Conservation (phyloP, 30 jellyfish, hydroid and myxozoan genomes). For the Aurelia sp. region DNA sequence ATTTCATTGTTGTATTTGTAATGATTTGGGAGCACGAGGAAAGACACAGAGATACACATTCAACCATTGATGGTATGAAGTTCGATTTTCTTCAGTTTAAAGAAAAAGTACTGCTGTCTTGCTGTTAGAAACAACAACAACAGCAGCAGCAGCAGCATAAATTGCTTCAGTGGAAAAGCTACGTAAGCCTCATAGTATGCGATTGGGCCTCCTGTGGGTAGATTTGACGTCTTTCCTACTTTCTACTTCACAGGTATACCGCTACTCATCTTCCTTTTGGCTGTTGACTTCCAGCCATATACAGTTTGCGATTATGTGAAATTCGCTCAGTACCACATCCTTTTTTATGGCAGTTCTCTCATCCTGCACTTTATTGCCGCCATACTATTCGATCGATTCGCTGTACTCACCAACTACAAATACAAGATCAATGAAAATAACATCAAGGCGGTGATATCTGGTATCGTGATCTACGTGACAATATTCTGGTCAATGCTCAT, state of each 20-base stretch:
- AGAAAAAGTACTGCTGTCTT: too few species aligned
- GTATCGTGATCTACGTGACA: not conserved
- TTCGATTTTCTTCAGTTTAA: too few species aligned
- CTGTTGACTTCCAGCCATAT: not conserved
- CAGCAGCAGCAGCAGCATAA: too few species aligned
- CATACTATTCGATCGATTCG: slow-evolving; percentile 7
- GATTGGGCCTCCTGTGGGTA: too few species aligned
- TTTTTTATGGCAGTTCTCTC: slow-evolving; percentile 12
- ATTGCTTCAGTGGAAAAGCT: too few species aligned
- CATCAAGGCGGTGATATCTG: not conserved
- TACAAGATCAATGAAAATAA: not conserved
- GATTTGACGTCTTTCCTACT: not conserved
- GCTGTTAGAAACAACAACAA: too few species aligned
- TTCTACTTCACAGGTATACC: slow-evolving; percentile 11
- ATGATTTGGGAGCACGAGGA: too few species aligned
- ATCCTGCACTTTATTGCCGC: not conserved
- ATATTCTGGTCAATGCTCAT: not conserved
- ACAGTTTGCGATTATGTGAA: slow-evolving; percentile 1
- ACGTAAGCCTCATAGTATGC: too few species aligned
- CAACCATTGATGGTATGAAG: too few species aligned
- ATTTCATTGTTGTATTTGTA: too few species aligned
- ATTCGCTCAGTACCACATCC: slow-evolving; percentile 10
- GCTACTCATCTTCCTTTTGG: not conserved
- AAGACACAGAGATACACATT: too few species aligned
- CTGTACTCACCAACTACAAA: slow-evolving; percentile 7